Conservation (phyloP, 1,140 invertebrate species). For the Neotoxoptera formosana region DNA sequence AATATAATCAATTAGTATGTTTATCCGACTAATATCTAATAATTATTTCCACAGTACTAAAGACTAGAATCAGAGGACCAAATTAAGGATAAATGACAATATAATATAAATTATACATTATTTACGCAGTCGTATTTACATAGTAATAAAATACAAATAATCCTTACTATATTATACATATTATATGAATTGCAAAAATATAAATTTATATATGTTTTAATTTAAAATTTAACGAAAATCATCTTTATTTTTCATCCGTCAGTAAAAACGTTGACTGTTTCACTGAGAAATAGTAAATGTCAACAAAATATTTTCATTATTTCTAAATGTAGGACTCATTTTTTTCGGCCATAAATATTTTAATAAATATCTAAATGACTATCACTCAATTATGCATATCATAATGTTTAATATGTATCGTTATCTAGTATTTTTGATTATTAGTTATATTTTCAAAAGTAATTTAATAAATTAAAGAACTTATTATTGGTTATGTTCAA, state of each 20-base stretch:
- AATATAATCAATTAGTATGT: background rate
- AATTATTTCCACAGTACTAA: slow-evolving; percentile 31
- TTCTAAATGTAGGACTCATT: background rate
- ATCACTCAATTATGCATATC: background rate
- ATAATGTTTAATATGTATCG: background rate
- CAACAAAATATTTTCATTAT: background rate
- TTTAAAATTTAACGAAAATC: slow-evolving; percentile 30
- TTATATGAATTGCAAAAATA: slow-evolving; percentile 12
- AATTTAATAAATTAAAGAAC: background rate
- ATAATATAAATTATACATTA: slow-evolving; percentile 35
- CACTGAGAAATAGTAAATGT: background rate
- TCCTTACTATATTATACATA: background rate
- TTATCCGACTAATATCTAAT: background rate
- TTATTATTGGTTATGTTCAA: too few species aligned
- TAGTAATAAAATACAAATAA: slow-evolving; percentile 34
- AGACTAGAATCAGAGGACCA: slow-evolving; percentile 43
- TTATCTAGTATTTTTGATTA: background rate
- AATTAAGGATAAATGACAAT: slow-evolving; percentile 23
- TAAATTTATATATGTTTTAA: background rate
- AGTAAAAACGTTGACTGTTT: background rate
- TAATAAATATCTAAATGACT: background rate
- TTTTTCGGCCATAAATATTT: background rate
- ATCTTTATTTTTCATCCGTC: background rate
- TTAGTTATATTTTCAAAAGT: background rate
- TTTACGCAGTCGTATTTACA: slow-evolving; percentile 46